phyloP scores from a whole-genome alignment of 2,888 invertebrate genomes.

The Netelia virgata region DNA sequence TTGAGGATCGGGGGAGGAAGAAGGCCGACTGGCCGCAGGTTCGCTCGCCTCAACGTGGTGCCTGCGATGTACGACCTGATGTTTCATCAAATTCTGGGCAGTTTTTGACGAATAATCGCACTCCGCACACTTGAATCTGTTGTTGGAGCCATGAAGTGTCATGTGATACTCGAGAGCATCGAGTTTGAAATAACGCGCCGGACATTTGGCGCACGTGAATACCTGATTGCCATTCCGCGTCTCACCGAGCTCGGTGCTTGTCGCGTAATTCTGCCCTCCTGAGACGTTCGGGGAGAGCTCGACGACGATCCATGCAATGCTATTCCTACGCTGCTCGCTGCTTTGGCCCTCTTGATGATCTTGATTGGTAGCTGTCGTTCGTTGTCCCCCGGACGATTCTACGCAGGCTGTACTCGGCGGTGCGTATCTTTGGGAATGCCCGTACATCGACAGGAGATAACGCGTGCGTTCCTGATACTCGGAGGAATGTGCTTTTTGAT shows the following conservation, averaged over 20 bases:
- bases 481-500: conserved; percentile 90
- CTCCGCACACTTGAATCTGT: conserved; percentile 89
- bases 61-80: conserved; percentile 86
- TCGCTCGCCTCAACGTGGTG: conserved; percentile 68
- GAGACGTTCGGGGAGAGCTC: conserved; percentile 60
- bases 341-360: neutral
- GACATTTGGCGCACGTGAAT: conserved; percentile 88
- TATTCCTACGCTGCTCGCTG: conserved; percentile 18
- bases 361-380: neutral
- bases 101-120: conserved; percentile 91
- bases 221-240: conserved; percentile 76
- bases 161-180: conserved; percentile 90
- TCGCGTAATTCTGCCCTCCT: conserved; percentile 28
- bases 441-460: conserved; percentile 89
- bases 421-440: conserved; percentile 88
- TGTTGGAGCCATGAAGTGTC: conserved; percentile 88
- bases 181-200: conserved; percentile 90
- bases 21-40: neutral
- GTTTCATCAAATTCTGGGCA: conserved; percentile 89
- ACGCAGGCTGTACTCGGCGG: conserved; percentile 87
- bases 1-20: conserved; percentile 83
- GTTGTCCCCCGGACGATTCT: conserved; percentile 73
- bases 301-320: conserved; percentile 81
- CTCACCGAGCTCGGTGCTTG: conserved; percentile 33
- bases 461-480: conserved; percentile 93